phyloP scores from a whole-genome alignment of 1,140 invertebrate species.

The Microvelia longipes region DNA sequence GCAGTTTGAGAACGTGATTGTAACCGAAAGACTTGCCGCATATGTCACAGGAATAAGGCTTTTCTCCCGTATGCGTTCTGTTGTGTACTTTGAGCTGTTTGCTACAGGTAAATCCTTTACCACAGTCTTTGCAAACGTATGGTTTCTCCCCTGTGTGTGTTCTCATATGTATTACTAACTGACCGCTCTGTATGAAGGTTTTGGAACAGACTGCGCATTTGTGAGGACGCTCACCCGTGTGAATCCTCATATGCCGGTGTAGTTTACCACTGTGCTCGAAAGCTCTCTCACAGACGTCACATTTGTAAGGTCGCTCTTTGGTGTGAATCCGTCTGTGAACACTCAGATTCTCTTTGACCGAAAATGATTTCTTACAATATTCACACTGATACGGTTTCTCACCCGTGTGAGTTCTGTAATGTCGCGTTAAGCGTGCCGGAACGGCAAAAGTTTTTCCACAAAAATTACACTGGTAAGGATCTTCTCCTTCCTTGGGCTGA shows the following conservation, averaged over 20 bases:
- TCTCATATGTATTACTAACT: constrained; percentile 66
- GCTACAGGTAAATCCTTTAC: constrained; percentile 77
- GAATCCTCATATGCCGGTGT: constrained; percentile 81
- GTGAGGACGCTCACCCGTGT: constrained; percentile 82
- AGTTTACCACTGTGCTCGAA: constrained; percentile 86
- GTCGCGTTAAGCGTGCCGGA: constrained; percentile 73
- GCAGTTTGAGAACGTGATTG: constrained; percentile 73
- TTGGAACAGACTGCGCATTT: constrained; percentile 84
- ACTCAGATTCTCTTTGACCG: constrained; percentile 80
- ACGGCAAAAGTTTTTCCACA: constrained; percentile 85
- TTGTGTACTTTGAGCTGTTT: constrained; percentile 79
- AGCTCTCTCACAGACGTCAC: constrained; percentile 74
- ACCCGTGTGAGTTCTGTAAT: constrained; percentile 80
- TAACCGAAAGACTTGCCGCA: constrained; percentile 75
- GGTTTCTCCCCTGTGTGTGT: constrained; percentile 85
- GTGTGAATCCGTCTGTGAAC: constrained; percentile 84
- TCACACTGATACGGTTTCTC: constrained; percentile 76
- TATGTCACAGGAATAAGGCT: constrained; percentile 54
- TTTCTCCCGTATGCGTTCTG: constrained; percentile 68
- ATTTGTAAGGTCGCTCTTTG: constrained; percentile 72
- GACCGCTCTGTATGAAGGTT: constrained; percentile 78
- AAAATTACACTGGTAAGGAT: constrained; percentile 75
- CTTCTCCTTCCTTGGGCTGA: constrained; percentile 38
- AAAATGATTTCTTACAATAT: constrained; percentile 81
- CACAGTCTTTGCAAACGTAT: constrained; percentile 70